A percentile compares a stretch with the other conserved stretches of the same genome.
Evolutionary conservation across 1,140 invertebrate genomes (phyloP).

Genomic region (Pogonognathellus flavescens): DNA sequence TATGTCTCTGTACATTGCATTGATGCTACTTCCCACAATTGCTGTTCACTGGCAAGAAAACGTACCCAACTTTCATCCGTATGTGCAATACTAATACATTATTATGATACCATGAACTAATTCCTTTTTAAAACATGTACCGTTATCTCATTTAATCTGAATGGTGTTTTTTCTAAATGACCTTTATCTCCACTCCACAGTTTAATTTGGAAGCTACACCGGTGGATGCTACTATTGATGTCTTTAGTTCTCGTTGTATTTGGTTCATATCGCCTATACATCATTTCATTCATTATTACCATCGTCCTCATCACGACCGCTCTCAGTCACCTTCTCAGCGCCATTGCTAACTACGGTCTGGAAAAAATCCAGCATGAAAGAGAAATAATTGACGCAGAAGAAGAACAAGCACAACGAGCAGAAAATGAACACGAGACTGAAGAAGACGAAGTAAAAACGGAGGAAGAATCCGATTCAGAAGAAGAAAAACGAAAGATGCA

Average conservation of each 20-base stretch:
- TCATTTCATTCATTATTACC: constrained; percentile 59
- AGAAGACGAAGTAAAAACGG: neutral
- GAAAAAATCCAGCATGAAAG: neutral
- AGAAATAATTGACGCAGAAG: neutral
- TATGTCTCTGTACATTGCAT: constrained; percentile 61
- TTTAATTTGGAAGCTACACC: constrained; percentile 62
- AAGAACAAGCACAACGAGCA: neutral
- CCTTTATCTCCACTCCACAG: constrained; percentile 43
- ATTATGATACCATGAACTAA: neutral
- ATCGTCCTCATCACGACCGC: constrained; percentile 56
- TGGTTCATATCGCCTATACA: constrained; percentile 60
- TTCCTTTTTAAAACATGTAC: neutral
- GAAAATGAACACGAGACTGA: neutral
- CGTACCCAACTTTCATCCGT: constrained; percentile 62
- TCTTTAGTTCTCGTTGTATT: constrained; percentile 55
- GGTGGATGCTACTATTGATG: constrained; percentile 59
- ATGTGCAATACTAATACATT: neutral
- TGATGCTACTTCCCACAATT: constrained; percentile 59
- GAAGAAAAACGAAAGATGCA: neutral
- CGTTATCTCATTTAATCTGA: neutral
- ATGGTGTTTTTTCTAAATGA: neutral
- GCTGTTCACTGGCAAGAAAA: constrained; percentile 63
- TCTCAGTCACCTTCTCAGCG: constrained; percentile 54
- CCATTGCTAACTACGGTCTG: constrained; percentile 17
- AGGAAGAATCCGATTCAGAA: neutral